Evolutionary conservation across 2,797 vertebrate genomes (phyloP).

Genomic region (Schizopygopsis malacanthus): DNA sequence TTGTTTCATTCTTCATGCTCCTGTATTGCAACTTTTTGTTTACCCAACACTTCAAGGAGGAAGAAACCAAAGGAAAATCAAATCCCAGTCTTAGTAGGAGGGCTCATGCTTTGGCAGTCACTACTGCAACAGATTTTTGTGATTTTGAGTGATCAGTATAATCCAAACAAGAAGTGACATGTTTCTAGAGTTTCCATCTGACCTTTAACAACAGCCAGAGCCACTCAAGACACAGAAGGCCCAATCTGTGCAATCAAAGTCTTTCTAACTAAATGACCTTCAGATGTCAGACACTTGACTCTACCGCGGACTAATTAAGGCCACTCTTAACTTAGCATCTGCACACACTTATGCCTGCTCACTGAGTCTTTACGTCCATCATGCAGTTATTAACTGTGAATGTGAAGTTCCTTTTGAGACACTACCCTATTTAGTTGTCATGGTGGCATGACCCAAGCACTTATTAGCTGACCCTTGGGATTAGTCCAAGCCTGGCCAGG

Average conservation of each 20-base stretch:
- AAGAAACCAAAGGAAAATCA: slow-evolving; percentile 20
- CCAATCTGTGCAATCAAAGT: slow-evolving; percentile 7
- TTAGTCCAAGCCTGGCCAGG: slow-evolving; percentile 67
- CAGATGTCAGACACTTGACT: slow-evolving; percentile 36
- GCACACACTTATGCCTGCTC: slow-evolving; percentile 31
- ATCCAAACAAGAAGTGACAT: slow-evolving; percentile 19
- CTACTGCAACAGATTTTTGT: background rate
- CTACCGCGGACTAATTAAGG: slow-evolving; percentile 2
- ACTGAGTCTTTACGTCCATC: slow-evolving; percentile 27
- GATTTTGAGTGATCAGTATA: slow-evolving; percentile 26
- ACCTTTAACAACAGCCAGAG: slow-evolving; percentile 41
- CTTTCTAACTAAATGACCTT: slow-evolving; percentile 5
- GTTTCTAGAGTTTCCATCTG: slow-evolving; percentile 24
- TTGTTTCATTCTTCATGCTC: background rate
- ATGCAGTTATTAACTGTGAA: slow-evolving; percentile 72
- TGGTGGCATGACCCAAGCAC: slow-evolving; percentile 77
- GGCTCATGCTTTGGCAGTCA: slow-evolving; percentile 3
- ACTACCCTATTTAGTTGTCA: slow-evolving; percentile 73
- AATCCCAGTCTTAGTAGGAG: slow-evolving; percentile 23
- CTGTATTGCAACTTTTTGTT: slow-evolving; percentile 9
- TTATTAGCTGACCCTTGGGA: slow-evolving; percentile 79
- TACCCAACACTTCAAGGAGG: slow-evolving; percentile 9
- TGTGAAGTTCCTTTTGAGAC: slow-evolving; percentile 60
- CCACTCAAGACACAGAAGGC: slow-evolving; percentile 10
- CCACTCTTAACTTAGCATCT: slow-evolving; percentile 28